Base-by-base conservation (phyloP, 2,888 invertebrate genomes). In the Melolontha melolontha region DNA sequence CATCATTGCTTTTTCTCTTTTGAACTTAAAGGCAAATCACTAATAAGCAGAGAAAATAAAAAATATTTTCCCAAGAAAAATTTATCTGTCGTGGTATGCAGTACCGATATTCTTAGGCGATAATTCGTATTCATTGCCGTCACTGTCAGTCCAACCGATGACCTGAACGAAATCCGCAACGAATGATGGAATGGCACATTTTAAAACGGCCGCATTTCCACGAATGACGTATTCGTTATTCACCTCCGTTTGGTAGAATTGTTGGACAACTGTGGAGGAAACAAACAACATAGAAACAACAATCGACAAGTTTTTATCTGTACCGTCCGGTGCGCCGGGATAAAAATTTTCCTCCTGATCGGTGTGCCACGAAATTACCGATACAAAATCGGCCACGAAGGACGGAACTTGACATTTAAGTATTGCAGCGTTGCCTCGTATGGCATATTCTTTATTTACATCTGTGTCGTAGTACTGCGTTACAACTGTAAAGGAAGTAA, bases 341-440 rank as follows among this genome's bases (percentile, higher is more conserved):
- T 87, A 87, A 79, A 91, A 91, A 78, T 89, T 89, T 81, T 92
- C 91, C 70, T 90, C 89, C 77, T 91, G 88, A 84, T 94, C 92
- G 75, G 93, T 93, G 76, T 92, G 92, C 95, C 95, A 95, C 55
- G 93, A 92, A 64, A 92, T 87, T 74, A 97, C 94, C 79, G 87
- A 89, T 71, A 97, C 94, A 84, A 96, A 96, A 85, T 96, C 96
- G 70, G 94, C 93, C 71, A 96, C 95, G 85, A 95, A 97, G 71
- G 94, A 94, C 57, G 96, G 96, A 79, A 95, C 92, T 78, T 93
- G 93, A 86, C 95, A 95, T 85, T 94, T 95, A 78, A 95, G 86
- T 73, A 95, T 92, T 71, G 93, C 95, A 77, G 94, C 90, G 84
- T 95, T 95, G 76, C 95, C 95, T 75, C 93, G 90, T 79, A 95